Evolutionary conservation across 2,113 vertebrate genomes (phyloP).

Genomic region (Thermophis baileyi): DNA sequence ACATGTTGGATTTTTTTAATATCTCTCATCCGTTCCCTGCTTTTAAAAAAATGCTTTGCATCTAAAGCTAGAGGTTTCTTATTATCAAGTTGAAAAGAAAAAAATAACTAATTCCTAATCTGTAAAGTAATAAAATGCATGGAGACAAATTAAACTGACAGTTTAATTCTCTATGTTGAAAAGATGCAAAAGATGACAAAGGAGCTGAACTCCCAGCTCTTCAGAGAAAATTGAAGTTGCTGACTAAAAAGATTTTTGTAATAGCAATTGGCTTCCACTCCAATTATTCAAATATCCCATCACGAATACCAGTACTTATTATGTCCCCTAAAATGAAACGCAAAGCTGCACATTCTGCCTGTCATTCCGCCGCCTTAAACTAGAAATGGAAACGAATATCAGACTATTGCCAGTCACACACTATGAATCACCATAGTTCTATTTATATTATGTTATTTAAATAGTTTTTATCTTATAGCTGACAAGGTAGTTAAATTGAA

Average conservation of each 20-base stretch:
- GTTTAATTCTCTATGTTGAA: constrained; percentile 1
- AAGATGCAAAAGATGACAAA: neutral
- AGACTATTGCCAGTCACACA: neutral
- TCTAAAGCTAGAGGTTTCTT: constrained; percentile 28
- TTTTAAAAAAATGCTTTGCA: neutral
- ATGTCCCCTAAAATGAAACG: neutral
- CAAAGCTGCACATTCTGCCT: neutral
- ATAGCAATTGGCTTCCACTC: neutral
- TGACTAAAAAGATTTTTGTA: neutral
- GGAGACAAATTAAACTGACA: constrained; percentile 28
- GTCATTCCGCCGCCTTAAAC: neutral
- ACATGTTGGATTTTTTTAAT: neutral
- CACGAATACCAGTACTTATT: neutral
- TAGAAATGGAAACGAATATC: neutral
- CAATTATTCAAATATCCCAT: neutral
- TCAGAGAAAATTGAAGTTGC: neutral
- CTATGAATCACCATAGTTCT: neutral
- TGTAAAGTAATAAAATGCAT: constrained; percentile 48
- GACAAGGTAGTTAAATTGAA: neutral
- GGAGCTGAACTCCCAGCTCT: neutral
- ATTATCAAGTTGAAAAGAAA: constrained; percentile 45
- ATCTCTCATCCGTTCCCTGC: neutral
- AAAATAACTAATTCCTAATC: constrained; percentile 36
- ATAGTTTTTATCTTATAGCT: neutral
- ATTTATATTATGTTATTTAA: neutral